Evolutionary conservation across 92 coral and sea anemone genomes (phyloP), one percentile per base, ranked within the genome.

Genomic region (Ricordea florida): DNA sequence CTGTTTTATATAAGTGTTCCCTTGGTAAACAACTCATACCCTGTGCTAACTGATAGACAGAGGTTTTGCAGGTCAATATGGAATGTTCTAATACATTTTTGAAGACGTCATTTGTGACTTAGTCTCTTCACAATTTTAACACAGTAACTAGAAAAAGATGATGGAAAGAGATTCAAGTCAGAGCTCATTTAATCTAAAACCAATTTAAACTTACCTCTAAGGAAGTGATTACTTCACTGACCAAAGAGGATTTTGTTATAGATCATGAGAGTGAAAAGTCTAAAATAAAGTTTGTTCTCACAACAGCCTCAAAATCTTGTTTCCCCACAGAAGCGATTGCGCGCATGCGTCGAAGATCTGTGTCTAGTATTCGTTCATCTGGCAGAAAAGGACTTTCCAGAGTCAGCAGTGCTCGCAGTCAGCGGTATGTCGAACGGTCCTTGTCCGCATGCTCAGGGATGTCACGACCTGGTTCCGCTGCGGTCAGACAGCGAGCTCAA

Each of bases 361-460:
- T 93, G 13, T 83, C 90, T 49, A 83, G 93, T 10, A 44, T 78
- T 21, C 90, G 93, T 17, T 89, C 90, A n/a, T 85, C 97, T 2
- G 90, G 89, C 10, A 80, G 93, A 35, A 83, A 85, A 28, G 66
- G 53, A n/a, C 60, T 83, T 13, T 65, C 91, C 23, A 82, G 97
- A 50, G 89, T 91, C 37, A 80, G 91, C 74, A 91, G 97, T 75
- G 82, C 93, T 2, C 85, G 78, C 50, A 87, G 88, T 71, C 93
- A 87, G 81, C 90, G 97, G 60, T 57, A 83, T 24, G 80, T 91
- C 47, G 97, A 91, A 57, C 90, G 97, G 7, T 72, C 93, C 36
- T 40, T 80, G 75, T 91, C 97, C 37, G 93, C 97, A 50, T 79
- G 93, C 30, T 87, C 97, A 16, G 70, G 93, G 52, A 76, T 69